Evolutionary conservation across 53 echinoderm and acorn worm species (phyloP).

Genomic region (Hippasteria phrygiana): DNA sequence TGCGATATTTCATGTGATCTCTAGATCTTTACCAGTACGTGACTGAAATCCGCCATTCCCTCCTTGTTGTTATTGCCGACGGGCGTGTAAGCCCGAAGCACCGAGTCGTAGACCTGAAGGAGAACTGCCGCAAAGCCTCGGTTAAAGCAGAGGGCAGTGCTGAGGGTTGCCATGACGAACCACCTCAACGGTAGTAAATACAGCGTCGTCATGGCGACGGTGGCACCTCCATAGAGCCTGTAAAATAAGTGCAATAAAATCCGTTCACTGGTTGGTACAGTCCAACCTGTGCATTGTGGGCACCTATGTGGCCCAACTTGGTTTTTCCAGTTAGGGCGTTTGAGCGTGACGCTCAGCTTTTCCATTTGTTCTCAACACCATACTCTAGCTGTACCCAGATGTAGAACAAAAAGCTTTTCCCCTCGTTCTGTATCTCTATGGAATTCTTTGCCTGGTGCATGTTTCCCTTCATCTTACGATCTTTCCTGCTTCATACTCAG

Average conservation of each 20-base stretch:
- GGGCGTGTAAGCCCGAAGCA: neutral
- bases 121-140: slow-evolving; percentile 1
- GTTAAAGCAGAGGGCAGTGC: slow-evolving; percentile 38
- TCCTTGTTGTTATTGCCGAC: neutral
- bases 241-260: neutral
- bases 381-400: too few relatives aligned
- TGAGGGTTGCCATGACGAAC: slow-evolving; percentile 45
- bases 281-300: neutral
- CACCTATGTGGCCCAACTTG: too few relatives aligned
- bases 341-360: too few relatives aligned
- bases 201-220: neutral
- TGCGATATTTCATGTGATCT: neutral
- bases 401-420: too few relatives aligned
- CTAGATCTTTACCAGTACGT: neutral
- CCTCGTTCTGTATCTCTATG: too few relatives aligned
- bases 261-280: neutral
- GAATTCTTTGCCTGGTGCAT: too few relatives aligned
- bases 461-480: too few relatives aligned
- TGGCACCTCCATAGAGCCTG: slow-evolving; percentile 12
- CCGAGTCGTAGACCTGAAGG: neutral
- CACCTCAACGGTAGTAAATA: slow-evolving; percentile 34
- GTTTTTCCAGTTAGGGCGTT: too few relatives aligned
- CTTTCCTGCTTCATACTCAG: too few relatives aligned
- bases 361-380: too few relatives aligned
- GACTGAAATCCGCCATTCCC: neutral